A percentile compares a stretch with the other conserved stretches of the same genome.
Evolutionary conservation across 2,113 vertebrate genomes (phyloP).

Genomic region (Daboia siamensis): DNA sequence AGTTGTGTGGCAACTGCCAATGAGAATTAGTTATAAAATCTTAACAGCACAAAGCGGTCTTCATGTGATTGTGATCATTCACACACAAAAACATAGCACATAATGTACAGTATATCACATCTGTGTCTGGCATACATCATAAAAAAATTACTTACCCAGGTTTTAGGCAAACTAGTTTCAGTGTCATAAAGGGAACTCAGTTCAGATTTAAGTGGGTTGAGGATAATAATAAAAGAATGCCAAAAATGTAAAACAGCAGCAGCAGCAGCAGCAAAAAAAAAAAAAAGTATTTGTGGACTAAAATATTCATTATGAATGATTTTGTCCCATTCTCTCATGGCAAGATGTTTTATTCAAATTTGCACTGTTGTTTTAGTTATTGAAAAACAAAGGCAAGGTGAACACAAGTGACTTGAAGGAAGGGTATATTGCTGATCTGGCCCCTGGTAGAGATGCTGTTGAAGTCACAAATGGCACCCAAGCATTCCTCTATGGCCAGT

Average conservation of each 20-base stretch:
- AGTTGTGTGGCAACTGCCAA: background rate
- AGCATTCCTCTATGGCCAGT: background rate
- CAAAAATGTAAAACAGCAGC: background rate
- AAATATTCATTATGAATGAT: slow-evolving; percentile 14
- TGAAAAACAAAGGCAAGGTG: background rate
- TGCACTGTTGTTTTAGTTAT: background rate
- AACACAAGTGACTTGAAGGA: background rate
- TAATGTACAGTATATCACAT: background rate
- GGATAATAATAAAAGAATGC: background rate
- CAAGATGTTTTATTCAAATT: background rate
- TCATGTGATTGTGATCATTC: background rate
- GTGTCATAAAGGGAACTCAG: background rate
- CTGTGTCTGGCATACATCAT: background rate
- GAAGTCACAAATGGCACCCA: background rate
- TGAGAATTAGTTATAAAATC: too few relatives aligned
- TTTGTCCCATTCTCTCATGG: background rate
- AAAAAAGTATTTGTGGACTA: background rate
- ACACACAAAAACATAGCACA: background rate
- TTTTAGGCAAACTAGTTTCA: background rate
- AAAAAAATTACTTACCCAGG: background rate
- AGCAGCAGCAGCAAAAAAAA: too few relatives aligned
- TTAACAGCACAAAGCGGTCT: background rate
- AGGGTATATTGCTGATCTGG: background rate
- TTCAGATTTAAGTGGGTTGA: background rate
- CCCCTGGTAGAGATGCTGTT: background rate